Conservation (phyloP, 2,113 vertebrate species). For the Aphyosemion australe region DNA sequence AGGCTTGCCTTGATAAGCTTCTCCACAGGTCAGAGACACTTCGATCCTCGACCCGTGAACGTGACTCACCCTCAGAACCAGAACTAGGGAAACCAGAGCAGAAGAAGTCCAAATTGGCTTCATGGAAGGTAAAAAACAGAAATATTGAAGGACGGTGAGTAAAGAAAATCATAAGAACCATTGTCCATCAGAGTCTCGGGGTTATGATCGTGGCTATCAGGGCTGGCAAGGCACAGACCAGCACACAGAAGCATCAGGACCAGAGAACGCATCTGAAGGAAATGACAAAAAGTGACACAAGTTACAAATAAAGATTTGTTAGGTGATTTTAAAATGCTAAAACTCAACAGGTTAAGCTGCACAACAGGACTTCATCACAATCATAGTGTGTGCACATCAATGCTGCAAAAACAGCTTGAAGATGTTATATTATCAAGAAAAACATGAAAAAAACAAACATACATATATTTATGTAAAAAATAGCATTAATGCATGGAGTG, state of each 20-base stretch:
- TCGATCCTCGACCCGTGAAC: neutral
- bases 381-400: too few species aligned
- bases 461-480: too few species aligned
- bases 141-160: neutral
- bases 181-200: conserved; percentile 60
- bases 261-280: conserved; percentile 65
- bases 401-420: too few species aligned
- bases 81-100: conserved; percentile 45
- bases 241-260: conserved; percentile 45
- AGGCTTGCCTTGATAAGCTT: conserved; percentile 32
- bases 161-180: conserved; percentile 56
- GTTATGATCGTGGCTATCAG: neutral
- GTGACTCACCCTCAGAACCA: conserved; percentile 55
- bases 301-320: too few species aligned
- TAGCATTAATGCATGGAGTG: too few species aligned
- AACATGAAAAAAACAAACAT: too few species aligned
- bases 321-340: too few species aligned
- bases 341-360: neutral
- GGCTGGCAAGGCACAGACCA: conserved; percentile 9
- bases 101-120: neutral
- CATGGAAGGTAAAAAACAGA: neutral
- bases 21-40: conserved; percentile 70
- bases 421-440: too few species aligned
- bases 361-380: too few species aligned
- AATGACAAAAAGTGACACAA: neutral